Conservation (phyloP, 2,888 invertebrate species). For the Liopterus haemorrhoidalis region DNA sequence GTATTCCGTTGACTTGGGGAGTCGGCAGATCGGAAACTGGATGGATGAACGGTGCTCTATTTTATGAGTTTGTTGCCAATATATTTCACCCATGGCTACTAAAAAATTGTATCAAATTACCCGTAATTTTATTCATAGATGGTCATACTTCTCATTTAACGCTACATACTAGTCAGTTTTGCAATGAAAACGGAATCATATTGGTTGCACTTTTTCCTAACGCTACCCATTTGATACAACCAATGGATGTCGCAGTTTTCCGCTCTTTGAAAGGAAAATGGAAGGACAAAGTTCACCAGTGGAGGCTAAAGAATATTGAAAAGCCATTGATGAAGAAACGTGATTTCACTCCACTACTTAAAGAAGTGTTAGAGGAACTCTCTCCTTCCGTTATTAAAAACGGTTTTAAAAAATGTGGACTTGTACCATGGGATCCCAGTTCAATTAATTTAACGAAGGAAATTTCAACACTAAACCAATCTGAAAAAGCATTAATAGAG, state of each 20-base stretch:
- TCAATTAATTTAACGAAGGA: slow-evolving; percentile 20
- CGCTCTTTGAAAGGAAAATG: slow-evolving; percentile 37
- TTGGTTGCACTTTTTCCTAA: slow-evolving; percentile 40
- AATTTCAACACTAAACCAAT: slow-evolving; percentile 6
- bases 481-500: neutral
- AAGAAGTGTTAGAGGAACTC: slow-evolving; percentile 29
- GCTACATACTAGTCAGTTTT: slow-evolving; percentile 40
- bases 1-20: slow-evolving; percentile 39
- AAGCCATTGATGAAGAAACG: slow-evolving; percentile 32
- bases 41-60: slow-evolving; percentile 44
- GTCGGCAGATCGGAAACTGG: slow-evolving; percentile 42
- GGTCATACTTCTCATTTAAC: slow-evolving; percentile 42
- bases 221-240: slow-evolving; percentile 41
- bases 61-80: slow-evolving; percentile 42
- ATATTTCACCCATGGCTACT: slow-evolving; percentile 41
- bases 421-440: slow-evolving; percentile 28
- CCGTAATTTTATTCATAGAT: slow-evolving; percentile 42
- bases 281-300: slow-evolving; percentile 34
- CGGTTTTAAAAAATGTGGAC: slow-evolving; percentile 35
- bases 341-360: slow-evolving; percentile 34
- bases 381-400: slow-evolving; percentile 29
- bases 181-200: slow-evolving; percentile 38
- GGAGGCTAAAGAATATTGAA: slow-evolving; percentile 33
- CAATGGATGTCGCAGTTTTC: slow-evolving; percentile 41
- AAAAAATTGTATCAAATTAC: slow-evolving; percentile 36